Conservation (phyloP, 1,140 invertebrate species). For the Halictus rubicundus region DNA sequence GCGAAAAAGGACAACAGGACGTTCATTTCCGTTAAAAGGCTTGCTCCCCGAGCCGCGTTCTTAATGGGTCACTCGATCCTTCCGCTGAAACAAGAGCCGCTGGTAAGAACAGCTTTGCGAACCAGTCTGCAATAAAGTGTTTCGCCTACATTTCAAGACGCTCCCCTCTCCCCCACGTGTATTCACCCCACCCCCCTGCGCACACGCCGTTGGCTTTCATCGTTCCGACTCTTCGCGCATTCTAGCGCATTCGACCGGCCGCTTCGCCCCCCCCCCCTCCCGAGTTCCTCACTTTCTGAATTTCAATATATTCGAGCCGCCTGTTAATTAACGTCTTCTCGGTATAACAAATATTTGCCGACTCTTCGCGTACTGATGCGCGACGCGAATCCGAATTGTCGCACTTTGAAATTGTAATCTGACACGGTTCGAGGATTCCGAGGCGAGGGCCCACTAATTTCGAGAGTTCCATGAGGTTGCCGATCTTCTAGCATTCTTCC, state of each 20-base stretch:
- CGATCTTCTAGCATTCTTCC: not conserved
- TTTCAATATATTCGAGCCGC: constrained; percentile 11
- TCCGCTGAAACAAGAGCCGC: constrained; percentile 32
- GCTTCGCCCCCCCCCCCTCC: no score
- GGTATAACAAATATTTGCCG: constrained; percentile 27
- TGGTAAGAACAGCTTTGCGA: constrained; percentile 59
- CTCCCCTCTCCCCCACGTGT: not conserved
- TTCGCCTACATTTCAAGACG: not conserved
- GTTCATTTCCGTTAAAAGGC: constrained; percentile 58
- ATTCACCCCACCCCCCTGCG: constrained; percentile 7
- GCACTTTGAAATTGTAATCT: constrained; percentile 28
- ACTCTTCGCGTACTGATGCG: not conserved
- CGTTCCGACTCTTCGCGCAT: constrained; percentile 3
- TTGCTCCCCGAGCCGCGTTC: constrained; percentile 35
- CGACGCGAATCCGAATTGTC: not conserved
- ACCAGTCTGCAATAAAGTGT: constrained; percentile 53
- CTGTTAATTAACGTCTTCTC: constrained; percentile 12
- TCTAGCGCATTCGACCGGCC: not conserved
- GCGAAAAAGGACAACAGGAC: constrained; percentile 43
- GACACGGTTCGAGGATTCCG: not conserved
- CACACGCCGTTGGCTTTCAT: not conserved
- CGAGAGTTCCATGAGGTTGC: not conserved
- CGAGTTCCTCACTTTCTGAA: constrained; percentile 4
- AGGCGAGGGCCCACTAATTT: not conserved
- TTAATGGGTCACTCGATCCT: constrained; percentile 57